Evolutionary conservation across 2,113 vertebrate genomes (phyloP).

Genomic region (Machaerirhynchus nigripectus): DNA sequence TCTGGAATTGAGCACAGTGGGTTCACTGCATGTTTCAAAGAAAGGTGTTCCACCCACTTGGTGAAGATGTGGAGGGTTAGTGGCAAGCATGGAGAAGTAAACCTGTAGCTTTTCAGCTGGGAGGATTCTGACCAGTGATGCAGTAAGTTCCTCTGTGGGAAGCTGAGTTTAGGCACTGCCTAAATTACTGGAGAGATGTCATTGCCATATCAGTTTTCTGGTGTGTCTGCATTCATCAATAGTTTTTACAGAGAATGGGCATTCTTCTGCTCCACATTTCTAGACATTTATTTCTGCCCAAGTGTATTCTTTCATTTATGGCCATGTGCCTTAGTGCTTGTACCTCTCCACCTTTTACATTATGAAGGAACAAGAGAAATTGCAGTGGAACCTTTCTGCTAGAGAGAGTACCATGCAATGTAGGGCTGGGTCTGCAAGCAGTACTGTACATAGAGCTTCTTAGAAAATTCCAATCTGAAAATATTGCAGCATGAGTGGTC

Average conservation of each 20-base stretch:
- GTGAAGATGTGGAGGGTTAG: neutral
- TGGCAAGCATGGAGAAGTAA: neutral
- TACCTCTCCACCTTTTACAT: neutral
- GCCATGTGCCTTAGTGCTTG: neutral
- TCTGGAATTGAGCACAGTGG: neutral
- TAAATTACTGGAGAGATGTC: neutral
- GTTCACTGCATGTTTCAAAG: neutral
- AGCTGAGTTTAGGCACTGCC: neutral
- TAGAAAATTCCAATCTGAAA: neutral
- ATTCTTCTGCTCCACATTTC: neutral
- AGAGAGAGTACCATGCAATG: neutral
- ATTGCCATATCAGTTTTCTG: neutral
- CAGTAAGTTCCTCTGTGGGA: neutral
- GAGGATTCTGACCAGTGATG: neutral
- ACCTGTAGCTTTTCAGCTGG: neutral
- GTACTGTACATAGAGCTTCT: neutral
- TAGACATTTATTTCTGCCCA: neutral
- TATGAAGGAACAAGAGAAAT: neutral
- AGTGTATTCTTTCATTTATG: neutral
- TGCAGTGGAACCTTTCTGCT: neutral
- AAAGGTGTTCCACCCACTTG: neutral
- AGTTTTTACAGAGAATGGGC: neutral
- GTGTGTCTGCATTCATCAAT: neutral
- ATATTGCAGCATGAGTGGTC: neutral
- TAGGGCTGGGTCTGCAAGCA: neutral